Percentiles rank a stretch among this genome's conserved stretches.
Conservation (phyloP, 2,888 invertebrate species). For the Torymus tubicola region DNA sequence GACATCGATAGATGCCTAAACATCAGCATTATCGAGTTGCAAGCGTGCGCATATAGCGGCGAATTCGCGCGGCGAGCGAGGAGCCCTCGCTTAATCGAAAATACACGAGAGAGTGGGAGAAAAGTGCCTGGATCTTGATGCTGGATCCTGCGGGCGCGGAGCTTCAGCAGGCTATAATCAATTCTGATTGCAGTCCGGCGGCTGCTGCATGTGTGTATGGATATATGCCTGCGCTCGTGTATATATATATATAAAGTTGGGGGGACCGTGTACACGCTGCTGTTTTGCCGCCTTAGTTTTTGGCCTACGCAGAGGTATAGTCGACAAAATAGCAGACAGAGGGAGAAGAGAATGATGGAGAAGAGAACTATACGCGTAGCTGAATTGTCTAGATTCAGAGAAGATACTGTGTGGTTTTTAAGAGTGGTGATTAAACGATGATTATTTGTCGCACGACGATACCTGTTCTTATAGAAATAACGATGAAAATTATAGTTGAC, state of each 20-base stretch:
- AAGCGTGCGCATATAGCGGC: too few relatives aligned
- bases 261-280: constrained; percentile 7
- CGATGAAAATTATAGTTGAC: too few relatives aligned
- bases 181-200: constrained; percentile 64
- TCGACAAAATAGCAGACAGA: neutral
- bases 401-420: neutral
- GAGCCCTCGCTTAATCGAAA: neutral
- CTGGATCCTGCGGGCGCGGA: constrained; percentile 67
- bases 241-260: constrained; percentile 1
- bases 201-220: constrained; percentile 69
- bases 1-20: too few relatives aligned
- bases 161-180: constrained; percentile 71
- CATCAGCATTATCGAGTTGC: too few relatives aligned
- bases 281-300: neutral
- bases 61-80: too few relatives aligned
- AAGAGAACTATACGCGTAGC: too few relatives aligned
- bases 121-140: constrained; percentile 18
- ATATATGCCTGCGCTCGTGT: neutral
- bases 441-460: neutral
- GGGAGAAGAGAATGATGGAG: too few relatives aligned
- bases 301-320: too few relatives aligned
- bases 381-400: neutral
- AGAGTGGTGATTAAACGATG: neutral
- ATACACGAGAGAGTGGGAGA: neutral
- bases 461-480: too few relatives aligned